Evolutionary conservation across 2,888 invertebrate genomes (phyloP).

Genomic region (Ramazzottius varieornatus): DNA sequence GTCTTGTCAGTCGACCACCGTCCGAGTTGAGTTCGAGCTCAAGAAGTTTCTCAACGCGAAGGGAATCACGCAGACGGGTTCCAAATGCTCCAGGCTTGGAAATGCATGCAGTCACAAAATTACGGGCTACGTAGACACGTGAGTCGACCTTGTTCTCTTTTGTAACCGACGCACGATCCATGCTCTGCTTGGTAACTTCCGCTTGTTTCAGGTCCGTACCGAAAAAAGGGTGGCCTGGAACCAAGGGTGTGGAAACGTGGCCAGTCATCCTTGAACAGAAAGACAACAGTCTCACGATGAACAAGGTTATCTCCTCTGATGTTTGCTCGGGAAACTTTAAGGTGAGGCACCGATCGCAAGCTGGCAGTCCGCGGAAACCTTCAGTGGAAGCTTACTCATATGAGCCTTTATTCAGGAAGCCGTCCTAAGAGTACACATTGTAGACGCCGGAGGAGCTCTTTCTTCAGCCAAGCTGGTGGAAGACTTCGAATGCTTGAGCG

Average conservation of each 20-base stretch:
- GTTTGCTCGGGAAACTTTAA: neutral
- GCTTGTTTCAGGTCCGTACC: neutral
- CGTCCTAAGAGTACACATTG: neutral
- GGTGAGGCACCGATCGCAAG: too few species aligned
- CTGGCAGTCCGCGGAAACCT: too few species aligned
- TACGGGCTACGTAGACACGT: neutral
- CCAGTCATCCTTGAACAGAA: neutral
- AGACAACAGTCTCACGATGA: neutral
- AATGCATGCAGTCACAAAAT: neutral
- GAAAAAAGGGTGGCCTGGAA: neutral
- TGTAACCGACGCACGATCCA: too few species aligned
- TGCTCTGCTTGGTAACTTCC: too few species aligned
- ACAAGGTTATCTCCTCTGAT: neutral
- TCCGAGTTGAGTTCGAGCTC: neutral
- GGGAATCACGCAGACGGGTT: neutral
- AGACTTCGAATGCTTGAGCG: neutral
- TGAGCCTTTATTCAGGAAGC: neutral
- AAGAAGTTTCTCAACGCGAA: neutral
- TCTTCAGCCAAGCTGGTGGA: neutral
- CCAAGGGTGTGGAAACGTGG: neutral
- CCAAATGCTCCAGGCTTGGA: neutral
- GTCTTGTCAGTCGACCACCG: too few species aligned
- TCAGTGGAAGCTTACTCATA: too few species aligned
- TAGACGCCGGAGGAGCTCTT: neutral
- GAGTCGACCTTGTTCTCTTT: too few species aligned